Evolutionary conservation across 2,888 invertebrate genomes (phyloP).

Genomic region (Cyclophora albipunctata): DNA sequence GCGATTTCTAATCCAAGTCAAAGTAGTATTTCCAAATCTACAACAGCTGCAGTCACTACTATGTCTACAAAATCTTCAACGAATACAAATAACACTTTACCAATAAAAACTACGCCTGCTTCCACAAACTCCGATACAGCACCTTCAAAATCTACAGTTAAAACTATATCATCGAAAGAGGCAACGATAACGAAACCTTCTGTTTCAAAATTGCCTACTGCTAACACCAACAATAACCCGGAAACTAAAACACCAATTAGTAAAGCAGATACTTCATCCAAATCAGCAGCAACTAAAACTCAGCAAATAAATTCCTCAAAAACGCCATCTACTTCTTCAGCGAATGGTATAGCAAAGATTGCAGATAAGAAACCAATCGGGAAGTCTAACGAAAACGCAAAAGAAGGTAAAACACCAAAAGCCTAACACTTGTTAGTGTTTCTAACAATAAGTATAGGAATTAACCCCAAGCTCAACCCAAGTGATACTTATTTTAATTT

Average conservation of each 20-base stretch:
- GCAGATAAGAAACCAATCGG: conserved; percentile 10
- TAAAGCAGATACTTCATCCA: neutral
- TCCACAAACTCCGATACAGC: conserved; percentile 11
- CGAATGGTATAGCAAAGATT: conserved; percentile 11
- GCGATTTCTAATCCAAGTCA: conserved; percentile 7
- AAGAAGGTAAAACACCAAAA: conserved; percentile 29
- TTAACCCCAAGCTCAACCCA: conserved; percentile 41
- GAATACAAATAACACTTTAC: conserved; percentile 8
- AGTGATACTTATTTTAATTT: conserved; percentile 32
- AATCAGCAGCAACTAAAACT: conserved; percentile 4
- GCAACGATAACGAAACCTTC: too few relatives aligned
- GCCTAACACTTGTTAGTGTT: conserved; percentile 27
- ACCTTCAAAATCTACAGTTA: conserved; percentile 4
- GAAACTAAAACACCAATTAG: too few relatives aligned
- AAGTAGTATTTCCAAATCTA: conserved; percentile 4
- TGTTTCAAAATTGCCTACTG: too few relatives aligned
- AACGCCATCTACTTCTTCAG: conserved; percentile 2
- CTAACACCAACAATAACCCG: too few relatives aligned
- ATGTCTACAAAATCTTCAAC: conserved; percentile 6
- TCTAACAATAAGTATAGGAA: conserved; percentile 21
- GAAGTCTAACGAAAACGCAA: conserved; percentile 23
- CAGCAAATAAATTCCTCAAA: conserved; percentile 1
- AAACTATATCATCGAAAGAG: conserved; percentile 4
- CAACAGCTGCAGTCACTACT: conserved; percentile 3
- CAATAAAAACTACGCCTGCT: conserved; percentile 7